Evolutionary conservation across 2,113 vertebrate genomes (phyloP).

Genomic region (Piaya cayana): DNA sequence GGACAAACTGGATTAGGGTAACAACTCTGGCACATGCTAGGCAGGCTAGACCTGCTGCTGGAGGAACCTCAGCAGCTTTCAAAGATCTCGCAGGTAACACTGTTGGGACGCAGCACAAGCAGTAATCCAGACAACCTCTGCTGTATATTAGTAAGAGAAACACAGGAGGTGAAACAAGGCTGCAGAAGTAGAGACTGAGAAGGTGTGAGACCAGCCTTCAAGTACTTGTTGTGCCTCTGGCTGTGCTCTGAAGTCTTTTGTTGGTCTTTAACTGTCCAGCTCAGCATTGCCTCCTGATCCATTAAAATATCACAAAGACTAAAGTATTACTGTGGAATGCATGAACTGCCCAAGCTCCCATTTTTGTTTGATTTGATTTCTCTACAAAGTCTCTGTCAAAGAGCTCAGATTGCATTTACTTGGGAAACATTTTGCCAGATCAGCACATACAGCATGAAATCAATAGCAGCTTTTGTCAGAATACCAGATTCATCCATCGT

Average conservation of each 20-base stretch:
- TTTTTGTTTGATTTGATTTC: constrained; percentile 59
- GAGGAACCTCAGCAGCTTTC: not conserved
- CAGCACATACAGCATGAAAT: constrained; percentile 46
- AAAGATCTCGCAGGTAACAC: not conserved
- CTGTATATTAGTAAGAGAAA: not conserved
- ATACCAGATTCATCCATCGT: not conserved
- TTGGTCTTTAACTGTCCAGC: constrained; percentile 11
- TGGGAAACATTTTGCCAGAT: constrained; percentile 44
- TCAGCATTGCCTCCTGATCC: constrained; percentile 27
- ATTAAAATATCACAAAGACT: constrained; percentile 42
- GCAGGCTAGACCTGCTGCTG: not conserved
- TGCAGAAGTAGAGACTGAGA: not conserved
- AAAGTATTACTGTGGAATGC: constrained; percentile 57
- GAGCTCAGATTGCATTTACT: constrained; percentile 43
- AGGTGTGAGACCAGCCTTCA: not conserved
- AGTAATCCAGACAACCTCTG: not conserved
- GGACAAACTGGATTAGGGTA: not conserved
- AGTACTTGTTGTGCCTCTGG: not conserved
- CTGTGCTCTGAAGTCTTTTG: not conserved
- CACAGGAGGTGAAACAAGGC: not conserved
- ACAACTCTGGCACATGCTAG: accelerated
- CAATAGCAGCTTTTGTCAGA: constrained; percentile 32
- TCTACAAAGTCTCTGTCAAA: not conserved
- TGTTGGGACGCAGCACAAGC: not conserved
- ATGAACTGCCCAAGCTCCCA: constrained; percentile 23